Evolutionary conservation across 2,113 vertebrate genomes (phyloP), one percentile per base, ranked within the genome.

Genomic region (Meleagris gallopavo): DNA sequence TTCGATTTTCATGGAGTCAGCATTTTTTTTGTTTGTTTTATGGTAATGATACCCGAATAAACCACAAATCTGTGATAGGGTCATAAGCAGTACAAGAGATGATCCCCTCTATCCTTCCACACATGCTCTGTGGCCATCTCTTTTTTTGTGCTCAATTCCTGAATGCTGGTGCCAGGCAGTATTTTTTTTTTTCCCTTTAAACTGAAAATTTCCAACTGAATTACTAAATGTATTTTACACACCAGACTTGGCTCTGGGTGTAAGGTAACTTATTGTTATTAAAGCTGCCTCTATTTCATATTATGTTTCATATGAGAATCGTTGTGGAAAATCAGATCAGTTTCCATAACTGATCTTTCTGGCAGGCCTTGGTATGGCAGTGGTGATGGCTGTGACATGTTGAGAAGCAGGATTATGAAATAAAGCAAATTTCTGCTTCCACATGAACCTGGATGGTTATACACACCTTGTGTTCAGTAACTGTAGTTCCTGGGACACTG

Each of bases 281-380:
- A 22, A 50, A 73, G 77, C 87, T 46, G 52, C 27, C 36, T 22
- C 4, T 38, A 1, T 21, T 57, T 61, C 3, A 3, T 62, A 83
- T 45, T 54, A 11, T 17, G 24, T 40, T 50, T 55, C 64, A 50
- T 66, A 11, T 22, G 24, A 24, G n/a, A 52, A 4, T 64, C 2
- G 0, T 3, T 1, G 27, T 67, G 34, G 25, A 78, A 70, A 34
- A 54, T 9, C 52, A 30, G 32, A 8, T 3, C 40, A 27, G 66
- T 88, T 93, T 20, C 65, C 57, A 78, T 88, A 41, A 29, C 29
- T 12, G 29, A 22, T 67, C 24, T 76, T 62, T 15, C 43, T 55
- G 38, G 34, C 57, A 40, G 52, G 70, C 36, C 60, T 74, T 94
- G 89, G 88, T 94, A 88, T 83, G 85, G 82, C 83, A 91, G 67